Evolutionary conservation across 2,113 vertebrate species (phyloP), one percentile per base, ranked within the genome.

Genomic region (Arothron firmamentum): DNA sequence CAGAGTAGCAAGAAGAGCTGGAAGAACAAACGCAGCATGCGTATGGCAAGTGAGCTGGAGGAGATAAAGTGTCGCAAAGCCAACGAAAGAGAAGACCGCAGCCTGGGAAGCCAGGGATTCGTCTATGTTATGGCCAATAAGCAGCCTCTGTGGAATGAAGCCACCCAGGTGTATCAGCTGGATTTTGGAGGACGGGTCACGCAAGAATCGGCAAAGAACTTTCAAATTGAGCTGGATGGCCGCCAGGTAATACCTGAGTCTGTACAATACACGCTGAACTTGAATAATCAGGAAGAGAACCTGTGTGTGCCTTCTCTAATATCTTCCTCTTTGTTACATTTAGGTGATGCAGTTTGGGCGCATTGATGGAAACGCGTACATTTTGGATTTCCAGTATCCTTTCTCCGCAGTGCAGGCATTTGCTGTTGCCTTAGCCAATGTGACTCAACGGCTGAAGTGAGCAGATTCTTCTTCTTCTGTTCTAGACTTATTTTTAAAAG

Each of bases 311-410:
- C 0, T 18, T 46, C 45, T 51, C 16, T 62, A 23, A 23, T 12
- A 49, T 5, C 59, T 18, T 47, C 67, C 20, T 65, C 17, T 62
- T 14, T 53, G 5, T 80, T 38, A 10, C 9, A 38, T 38, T 45
- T 67, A 99, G 97, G 97, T 99, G 83, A 99, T 99, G 97, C 97
- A 99, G 89, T 98, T 99, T 78, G 97, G 97, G 55, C 91, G 97
- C 78, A 99, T 99, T 46, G 97, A 99, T 21, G 97, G 96, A 64
- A 99, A 96, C 55, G 97, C 95, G 4, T 99, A 99, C 78, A 98
- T 99, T 77, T 87, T 99, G 90, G 97, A 99, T 92, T 99, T 99
- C 91, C 97, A 99, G 65, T 98, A 96, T 91, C 97, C 97, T 52
- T 99, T 99, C 90, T 98, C 97, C 52, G 97, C 97, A 17, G 97